Percentiles rank a stretch among this genome's conserved stretches.
Conservation (phyloP, 1,140 invertebrate genomes). For the Drosophila pallidifrons region DNA sequence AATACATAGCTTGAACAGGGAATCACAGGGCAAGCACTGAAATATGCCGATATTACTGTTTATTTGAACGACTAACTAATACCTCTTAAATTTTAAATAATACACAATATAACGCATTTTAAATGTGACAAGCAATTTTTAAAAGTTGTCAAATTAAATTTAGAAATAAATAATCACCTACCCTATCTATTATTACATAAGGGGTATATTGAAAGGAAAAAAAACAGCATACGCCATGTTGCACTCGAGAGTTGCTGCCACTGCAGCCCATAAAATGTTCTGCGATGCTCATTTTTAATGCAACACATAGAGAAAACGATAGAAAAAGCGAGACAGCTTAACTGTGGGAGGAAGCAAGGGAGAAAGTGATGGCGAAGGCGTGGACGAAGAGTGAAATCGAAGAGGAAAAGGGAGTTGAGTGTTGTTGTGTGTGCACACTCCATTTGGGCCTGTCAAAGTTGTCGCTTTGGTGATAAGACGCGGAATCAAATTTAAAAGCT, state of each 20-base stretch:
- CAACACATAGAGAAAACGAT: constrained; percentile 25
- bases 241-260: constrained; percentile 46
- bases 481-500: constrained; percentile 83
- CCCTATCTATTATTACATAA: neutral
- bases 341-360: neutral
- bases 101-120: no score
- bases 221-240: constrained; percentile 64
- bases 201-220: constrained; percentile 21
- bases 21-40: no score
- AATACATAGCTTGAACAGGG: no score
- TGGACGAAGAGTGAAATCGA: neutral
- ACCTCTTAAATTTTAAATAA: no score
- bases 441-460: constrained; percentile 66
- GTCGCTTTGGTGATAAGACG: constrained; percentile 79
- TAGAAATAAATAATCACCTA: neutral
- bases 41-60: no score
- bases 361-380: neutral
- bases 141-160: neutral
- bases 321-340: neutral
- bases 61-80: no score
- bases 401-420: neutral
- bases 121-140: no score
- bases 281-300: constrained; percentile 74
- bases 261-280: constrained; percentile 60
- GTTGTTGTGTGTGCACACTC: constrained; percentile 50